Evolutionary conservation across 2,797 vertebrate species (phyloP).

Genomic region (Diceros bicornis): DNA sequence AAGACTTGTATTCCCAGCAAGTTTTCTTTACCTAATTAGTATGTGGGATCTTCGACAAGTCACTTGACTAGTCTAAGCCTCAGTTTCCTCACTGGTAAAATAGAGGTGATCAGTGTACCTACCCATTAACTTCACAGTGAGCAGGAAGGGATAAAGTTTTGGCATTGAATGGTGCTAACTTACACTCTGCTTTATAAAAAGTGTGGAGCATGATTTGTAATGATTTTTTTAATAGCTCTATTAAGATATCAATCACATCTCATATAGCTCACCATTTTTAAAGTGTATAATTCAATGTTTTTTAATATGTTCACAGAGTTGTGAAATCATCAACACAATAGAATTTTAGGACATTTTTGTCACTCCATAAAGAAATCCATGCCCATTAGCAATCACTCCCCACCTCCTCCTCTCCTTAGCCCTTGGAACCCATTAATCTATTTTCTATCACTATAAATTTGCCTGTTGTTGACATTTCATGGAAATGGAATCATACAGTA

Average conservation of each 20-base stretch:
- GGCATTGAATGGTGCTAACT: background rate
- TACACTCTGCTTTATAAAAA: background rate
- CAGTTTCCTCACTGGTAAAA: background rate
- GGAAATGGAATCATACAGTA: background rate
- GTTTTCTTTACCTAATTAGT: background rate
- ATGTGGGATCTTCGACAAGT: background rate
- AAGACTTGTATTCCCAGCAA: background rate
- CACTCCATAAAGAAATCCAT: background rate
- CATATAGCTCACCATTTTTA: background rate
- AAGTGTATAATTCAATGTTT: background rate
- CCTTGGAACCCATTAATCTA: background rate
- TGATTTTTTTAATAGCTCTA: background rate
- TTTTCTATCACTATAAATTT: background rate
- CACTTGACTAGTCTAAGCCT: background rate
- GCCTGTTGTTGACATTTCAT: background rate
- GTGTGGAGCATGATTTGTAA: background rate
- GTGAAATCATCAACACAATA: background rate
- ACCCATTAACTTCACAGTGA: background rate
- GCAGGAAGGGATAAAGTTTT: background rate
- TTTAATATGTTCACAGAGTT: background rate
- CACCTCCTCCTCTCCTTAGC: background rate
- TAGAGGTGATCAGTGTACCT: no score
- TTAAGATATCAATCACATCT: background rate
- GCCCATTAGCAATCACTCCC: background rate
- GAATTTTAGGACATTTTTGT: background rate